These are phyloP conservation scores for Festucalex cinctus DNA, from an alignment of 2,113 vertebrate genomes.

Conservation along the genomic window DNA sequence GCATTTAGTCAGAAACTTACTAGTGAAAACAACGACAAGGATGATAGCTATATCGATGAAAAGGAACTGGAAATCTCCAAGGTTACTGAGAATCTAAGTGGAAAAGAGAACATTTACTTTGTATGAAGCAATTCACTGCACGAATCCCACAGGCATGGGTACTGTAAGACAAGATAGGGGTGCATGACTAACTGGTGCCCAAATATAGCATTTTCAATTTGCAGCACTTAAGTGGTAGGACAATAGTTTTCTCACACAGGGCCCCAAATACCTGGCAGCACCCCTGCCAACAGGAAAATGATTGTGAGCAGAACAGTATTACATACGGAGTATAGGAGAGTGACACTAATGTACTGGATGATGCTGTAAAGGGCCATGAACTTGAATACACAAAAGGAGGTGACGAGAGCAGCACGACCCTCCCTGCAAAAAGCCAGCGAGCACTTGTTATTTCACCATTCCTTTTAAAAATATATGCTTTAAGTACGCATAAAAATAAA, in stretches of 20 bases:
- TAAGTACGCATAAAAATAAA: not conserved
- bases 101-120: not conserved
- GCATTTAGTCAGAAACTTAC: conserved; percentile 74
- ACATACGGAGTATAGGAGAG: conserved; percentile 93
- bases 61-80: conserved; percentile 98
- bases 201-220: not conserved
- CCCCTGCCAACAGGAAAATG: not conserved
- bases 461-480: not conserved
- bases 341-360: conserved; percentile 97
- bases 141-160: not conserved
- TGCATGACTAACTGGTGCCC: not conserved
- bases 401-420: conserved; percentile 94
- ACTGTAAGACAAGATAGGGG: not conserved
- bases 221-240: not conserved
- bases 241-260: not conserved
- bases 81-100: conserved; percentile 87
- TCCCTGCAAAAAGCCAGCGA: conserved; percentile 76
- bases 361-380: conserved; percentile 99
- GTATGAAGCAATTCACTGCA: not conserved
- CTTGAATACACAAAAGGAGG: conserved; percentile 98
- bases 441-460: not conserved
- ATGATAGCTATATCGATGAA: conserved; percentile 98
- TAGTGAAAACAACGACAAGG: conserved; percentile 93
- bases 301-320: not conserved
- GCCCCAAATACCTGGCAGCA: not conserved